A percentile compares a stretch with the other conserved stretches of the same genome.
Evolutionary conservation across 2,888 invertebrate species (phyloP).

Genomic region (Epistrophella euchroma): DNA sequence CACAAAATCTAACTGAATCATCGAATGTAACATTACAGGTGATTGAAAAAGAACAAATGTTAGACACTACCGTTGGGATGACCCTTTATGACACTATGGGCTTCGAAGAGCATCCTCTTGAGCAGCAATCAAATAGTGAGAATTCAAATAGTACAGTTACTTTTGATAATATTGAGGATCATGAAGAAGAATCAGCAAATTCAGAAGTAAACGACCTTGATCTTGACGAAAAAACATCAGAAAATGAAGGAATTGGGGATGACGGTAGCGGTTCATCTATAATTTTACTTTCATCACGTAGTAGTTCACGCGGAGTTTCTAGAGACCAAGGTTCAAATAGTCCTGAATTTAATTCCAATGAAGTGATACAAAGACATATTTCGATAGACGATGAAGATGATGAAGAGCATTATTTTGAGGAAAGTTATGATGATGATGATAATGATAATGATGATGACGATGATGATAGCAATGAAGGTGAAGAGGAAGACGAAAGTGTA

Average conservation of each 20-base stretch:
- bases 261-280: constrained; percentile 65
- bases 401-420: constrained; percentile 36
- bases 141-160: constrained; percentile 18
- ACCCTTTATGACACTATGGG: constrained; percentile 79
- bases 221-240: constrained; percentile 5
- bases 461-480: constrained; percentile 28
- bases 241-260: constrained; percentile 33
- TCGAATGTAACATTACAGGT: constrained; percentile 15
- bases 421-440: constrained; percentile 22
- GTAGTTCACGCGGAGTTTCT: constrained; percentile 22
- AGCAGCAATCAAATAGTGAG: constrained; percentile 7
- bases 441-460: constrained; percentile 18
- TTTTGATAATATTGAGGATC: constrained; percentile 31
- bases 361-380: constrained; percentile 22
- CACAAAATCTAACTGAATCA: constrained; percentile 29
- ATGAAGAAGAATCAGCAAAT: constrained; percentile 1
- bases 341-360: constrained; percentile 3
- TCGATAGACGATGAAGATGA: constrained; percentile 56
- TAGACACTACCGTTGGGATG: constrained; percentile 81
- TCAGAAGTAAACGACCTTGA: constrained; percentile 10
- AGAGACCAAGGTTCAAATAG: constrained; percentile 37
- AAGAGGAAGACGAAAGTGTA: constrained; percentile 41
- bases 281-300: constrained; percentile 65
- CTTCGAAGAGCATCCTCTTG: constrained; percentile 43
- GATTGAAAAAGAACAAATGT: constrained; percentile 53